Percentiles rank a stretch among this genome's conserved stretches.
These are phyloP conservation scores for Myzus persicae DNA, from an alignment of 1,140 invertebrate species.

Conservation along the genomic window DNA sequence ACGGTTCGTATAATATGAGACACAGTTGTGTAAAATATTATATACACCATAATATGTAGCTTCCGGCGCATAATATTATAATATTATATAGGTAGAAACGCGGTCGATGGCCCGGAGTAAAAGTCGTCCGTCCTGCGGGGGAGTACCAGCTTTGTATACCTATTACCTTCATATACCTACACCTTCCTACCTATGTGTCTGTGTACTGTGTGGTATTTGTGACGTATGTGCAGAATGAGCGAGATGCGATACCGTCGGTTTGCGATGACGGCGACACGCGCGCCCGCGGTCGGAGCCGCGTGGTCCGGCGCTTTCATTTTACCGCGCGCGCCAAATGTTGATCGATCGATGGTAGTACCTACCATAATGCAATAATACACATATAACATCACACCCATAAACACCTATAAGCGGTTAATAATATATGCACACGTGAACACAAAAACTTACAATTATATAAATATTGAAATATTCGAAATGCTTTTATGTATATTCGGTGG, in stretches of 20 bases:
- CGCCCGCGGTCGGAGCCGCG: neutral
- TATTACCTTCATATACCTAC: too few species aligned
- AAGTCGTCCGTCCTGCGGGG: conserved; percentile 29
- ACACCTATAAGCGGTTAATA: neutral
- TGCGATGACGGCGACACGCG: neutral
- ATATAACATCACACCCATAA: neutral
- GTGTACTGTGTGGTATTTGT: neutral
- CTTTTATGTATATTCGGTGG: neutral
- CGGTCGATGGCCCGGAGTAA: conserved; percentile 2
- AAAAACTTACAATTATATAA: neutral
- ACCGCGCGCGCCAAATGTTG: neutral
- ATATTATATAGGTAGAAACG: neutral
- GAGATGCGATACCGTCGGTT: neutral
- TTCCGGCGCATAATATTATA: neutral
- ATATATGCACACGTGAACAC: neutral
- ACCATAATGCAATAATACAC: neutral
- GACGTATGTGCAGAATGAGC: neutral
- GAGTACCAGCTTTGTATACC: neutral
- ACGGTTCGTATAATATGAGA: too few species aligned
- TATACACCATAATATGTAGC: neutral
- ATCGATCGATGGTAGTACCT: neutral
- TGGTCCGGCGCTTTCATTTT: neutral
- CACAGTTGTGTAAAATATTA: neutral
- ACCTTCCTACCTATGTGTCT: neutral
- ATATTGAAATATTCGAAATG: neutral